phyloP scores from a whole-genome alignment of 2,797 vertebrate genomes.

The Onychomys leucogaster region DNA sequence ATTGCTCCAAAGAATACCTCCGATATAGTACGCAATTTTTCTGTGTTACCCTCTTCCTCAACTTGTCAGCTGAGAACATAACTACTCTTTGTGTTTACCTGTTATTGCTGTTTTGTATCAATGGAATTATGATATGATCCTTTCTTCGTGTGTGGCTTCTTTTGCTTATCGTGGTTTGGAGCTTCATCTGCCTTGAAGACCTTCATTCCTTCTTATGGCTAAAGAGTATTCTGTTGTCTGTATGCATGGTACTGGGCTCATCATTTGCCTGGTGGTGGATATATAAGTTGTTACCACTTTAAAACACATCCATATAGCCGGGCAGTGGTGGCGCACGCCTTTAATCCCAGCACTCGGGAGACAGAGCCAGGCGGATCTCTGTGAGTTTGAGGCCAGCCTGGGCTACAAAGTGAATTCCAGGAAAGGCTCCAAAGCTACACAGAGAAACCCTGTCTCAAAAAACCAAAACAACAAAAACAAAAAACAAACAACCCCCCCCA shows the following conservation, averaged over 20 bases:
- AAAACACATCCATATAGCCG: too few relatives aligned
- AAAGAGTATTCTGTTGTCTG: neutral
- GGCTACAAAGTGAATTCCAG: too few relatives aligned
- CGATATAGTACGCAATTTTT: neutral
- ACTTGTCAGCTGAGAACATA: neutral
- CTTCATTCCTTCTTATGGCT: neutral
- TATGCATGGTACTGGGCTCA: neutral
- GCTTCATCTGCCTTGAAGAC: neutral
- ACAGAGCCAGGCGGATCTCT: too few relatives aligned
- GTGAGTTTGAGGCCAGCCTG: too few relatives aligned
- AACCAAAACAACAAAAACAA: too few relatives aligned
- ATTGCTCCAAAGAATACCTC: neutral
- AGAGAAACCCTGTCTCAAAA: too few relatives aligned
- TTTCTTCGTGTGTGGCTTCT: neutral
- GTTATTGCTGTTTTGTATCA: neutral
- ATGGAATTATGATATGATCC: neutral
- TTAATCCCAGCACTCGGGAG: too few relatives aligned
- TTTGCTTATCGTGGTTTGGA: neutral
- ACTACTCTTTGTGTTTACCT: neutral
- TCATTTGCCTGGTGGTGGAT: neutral
- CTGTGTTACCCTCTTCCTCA: neutral
- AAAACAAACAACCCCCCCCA: too few relatives aligned
- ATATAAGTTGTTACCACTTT: neutral
- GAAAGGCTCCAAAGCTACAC: too few relatives aligned
- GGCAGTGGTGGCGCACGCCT: too few relatives aligned